Evolutionary conservation across 2,797 vertebrate species (phyloP).

Genomic region (Chrysolophus pictus): DNA sequence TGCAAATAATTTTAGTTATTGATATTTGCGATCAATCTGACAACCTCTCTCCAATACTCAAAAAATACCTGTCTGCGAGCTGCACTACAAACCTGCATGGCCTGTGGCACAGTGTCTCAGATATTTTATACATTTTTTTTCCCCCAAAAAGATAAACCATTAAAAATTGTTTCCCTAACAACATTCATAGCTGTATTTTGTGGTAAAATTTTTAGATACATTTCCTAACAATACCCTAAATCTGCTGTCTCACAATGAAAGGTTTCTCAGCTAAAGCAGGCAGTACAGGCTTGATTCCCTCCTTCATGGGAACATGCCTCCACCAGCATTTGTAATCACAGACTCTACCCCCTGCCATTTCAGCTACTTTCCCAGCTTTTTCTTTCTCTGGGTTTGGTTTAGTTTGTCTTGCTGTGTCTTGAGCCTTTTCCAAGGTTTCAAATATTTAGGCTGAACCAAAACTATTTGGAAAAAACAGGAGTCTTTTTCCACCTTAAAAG

Average conservation of each 20-base stretch:
- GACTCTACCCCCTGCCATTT: neutral
- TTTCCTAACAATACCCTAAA: neutral
- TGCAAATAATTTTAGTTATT: neutral
- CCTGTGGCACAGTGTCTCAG: neutral
- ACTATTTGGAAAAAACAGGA: constrained; percentile 52
- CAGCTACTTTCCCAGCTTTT: constrained; percentile 15
- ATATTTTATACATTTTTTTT: neutral
- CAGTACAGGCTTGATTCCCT: neutral
- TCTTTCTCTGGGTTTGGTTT: constrained; percentile 19
- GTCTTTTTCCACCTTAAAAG: constrained; percentile 56
- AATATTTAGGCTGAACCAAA: constrained; percentile 55
- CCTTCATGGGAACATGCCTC: neutral
- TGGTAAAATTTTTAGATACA: neutral
- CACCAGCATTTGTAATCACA: neutral
- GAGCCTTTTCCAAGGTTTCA: constrained; percentile 42
- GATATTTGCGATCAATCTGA: neutral
- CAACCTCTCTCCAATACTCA: neutral
- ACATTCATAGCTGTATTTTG: neutral
- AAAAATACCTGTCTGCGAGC: neutral
- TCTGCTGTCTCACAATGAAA: neutral
- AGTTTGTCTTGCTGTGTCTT: constrained; percentile 48
- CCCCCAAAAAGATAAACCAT: neutral
- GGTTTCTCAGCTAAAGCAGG: neutral
- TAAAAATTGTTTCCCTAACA: neutral
- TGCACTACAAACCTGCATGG: neutral